Conservation (phyloP, 1,140 invertebrate genomes). For the Physella acuta region DNA sequence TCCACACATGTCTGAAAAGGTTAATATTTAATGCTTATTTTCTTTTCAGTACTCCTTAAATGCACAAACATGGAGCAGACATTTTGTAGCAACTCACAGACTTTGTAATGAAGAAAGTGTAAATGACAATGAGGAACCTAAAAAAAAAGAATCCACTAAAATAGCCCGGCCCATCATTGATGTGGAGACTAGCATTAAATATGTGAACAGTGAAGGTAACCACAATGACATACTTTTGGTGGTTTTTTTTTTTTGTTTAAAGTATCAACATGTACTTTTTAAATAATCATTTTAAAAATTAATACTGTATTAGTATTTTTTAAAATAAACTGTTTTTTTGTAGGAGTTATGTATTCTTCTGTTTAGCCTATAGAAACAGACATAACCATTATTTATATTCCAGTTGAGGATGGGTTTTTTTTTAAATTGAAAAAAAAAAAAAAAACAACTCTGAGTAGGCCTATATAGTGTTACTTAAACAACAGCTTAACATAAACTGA, state of each 20-base stretch:
- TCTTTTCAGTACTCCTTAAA: too few relatives aligned
- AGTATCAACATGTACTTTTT: too few relatives aligned
- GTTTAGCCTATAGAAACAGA: neutral
- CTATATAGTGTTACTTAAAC: neutral
- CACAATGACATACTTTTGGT: too few relatives aligned
- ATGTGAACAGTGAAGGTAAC: slow-evolving; percentile 80
- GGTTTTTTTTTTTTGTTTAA: neutral
- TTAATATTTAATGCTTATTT: too few relatives aligned
- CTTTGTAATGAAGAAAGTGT: neutral
- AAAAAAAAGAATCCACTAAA: slow-evolving; percentile 20
- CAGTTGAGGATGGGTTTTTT: neutral
- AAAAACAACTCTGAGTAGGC: neutral
- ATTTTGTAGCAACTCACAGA: neutral
- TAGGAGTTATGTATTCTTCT: neutral
- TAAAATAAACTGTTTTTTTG: neutral
- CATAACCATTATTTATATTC: neutral
- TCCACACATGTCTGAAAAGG: too few relatives aligned
- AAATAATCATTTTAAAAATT: too few relatives aligned
- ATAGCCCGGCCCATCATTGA: slow-evolving; percentile 69
- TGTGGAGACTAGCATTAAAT: slow-evolving; percentile 81
- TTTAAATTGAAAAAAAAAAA: neutral
- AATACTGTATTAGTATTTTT: neutral
- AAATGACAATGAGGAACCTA: neutral
- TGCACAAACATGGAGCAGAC: too few relatives aligned
- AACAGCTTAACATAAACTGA: neutral